A percentile compares a stretch with the other conserved stretches of the same genome.
phyloP scores from a whole-genome alignment of 2,888 invertebrate species.

The Quadriops clusia region DNA sequence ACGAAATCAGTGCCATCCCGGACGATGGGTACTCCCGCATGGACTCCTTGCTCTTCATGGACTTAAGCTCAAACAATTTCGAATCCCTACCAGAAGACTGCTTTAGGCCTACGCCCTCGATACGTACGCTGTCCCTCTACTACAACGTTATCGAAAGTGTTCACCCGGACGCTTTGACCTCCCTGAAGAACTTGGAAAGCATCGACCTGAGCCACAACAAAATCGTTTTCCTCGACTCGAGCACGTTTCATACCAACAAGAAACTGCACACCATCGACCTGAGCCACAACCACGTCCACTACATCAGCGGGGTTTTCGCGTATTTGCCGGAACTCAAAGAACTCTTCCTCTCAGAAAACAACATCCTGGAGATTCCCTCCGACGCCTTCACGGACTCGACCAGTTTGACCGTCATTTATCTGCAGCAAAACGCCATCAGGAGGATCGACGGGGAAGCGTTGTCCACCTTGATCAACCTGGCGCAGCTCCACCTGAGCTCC shows the following conservation, averaged over 20 bases:
- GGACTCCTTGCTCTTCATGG: slow-evolving; percentile 61
- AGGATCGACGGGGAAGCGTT: slow-evolving; percentile 68
- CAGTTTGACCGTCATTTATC: slow-evolving; percentile 66
- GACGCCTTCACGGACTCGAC: slow-evolving; percentile 70
- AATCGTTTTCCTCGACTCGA: slow-evolving; percentile 61
- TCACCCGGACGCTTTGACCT: slow-evolving; percentile 64
- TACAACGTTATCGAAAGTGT: slow-evolving; percentile 72
- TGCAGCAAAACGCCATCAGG: slow-evolving; percentile 77
- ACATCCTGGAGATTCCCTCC: slow-evolving; percentile 70
- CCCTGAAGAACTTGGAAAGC: slow-evolving; percentile 62
- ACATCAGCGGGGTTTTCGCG: slow-evolving; percentile 71
- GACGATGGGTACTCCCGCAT: slow-evolving; percentile 60
- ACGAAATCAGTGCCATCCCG: slow-evolving; percentile 62
- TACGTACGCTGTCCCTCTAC: slow-evolving; percentile 70
- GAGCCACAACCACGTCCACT: slow-evolving; percentile 81
- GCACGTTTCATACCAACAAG: slow-evolving; percentile 64
- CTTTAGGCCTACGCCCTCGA: slow-evolving; percentile 67
- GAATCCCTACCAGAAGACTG: slow-evolving; percentile 62
- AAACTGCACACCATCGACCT: slow-evolving; percentile 72
- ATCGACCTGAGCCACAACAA: slow-evolving; percentile 83
- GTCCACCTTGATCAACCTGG: slow-evolving; percentile 60
- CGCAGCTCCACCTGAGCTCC: slow-evolving; percentile 73
- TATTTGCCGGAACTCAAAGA: slow-evolving; percentile 69
- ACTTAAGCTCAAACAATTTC: slow-evolving; percentile 79
- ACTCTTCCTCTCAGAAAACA: slow-evolving; percentile 78